Percentiles rank a stretch among this genome's conserved stretches.
phyloP scores from a whole-genome alignment of 2,113 vertebrate species.

The Cranoglanis bouderius region DNA sequence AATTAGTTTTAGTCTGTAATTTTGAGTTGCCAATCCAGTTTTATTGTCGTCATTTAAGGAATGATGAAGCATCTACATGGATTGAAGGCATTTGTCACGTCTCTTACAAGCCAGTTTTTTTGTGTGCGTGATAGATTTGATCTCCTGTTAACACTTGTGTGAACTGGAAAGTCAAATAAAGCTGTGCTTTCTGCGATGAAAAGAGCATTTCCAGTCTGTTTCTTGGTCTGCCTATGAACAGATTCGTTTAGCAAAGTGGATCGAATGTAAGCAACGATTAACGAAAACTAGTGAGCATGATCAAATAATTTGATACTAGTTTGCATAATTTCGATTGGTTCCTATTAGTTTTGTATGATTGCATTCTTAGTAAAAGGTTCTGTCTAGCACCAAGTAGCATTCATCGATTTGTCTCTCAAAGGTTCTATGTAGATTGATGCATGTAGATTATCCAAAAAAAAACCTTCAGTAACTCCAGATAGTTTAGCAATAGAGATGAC shows the following conservation, averaged over 20 bases:
- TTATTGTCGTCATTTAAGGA: slow-evolving; percentile 46
- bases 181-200: slow-evolving; percentile 55
- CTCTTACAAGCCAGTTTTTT: slow-evolving; percentile 35
- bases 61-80: slow-evolving; percentile 35
- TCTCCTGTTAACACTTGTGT: slow-evolving; percentile 56
- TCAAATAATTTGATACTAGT: neutral
- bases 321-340: neutral
- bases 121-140: slow-evolving; percentile 23
- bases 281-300: neutral
- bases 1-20: slow-evolving; percentile 39
- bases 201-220: slow-evolving; percentile 13
- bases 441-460: neutral
- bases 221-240: neutral
- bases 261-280: no score
- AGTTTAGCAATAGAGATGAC: neutral
- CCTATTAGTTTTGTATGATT: neutral
- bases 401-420: neutral
- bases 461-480: neutral
- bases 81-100: slow-evolving; percentile 51
- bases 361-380: neutral
- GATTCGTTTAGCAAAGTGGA: neutral
- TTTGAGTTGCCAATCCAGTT: slow-evolving; percentile 31
- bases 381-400: neutral
- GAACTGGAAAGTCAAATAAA: slow-evolving; percentile 63
- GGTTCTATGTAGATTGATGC: neutral